Evolutionary conservation across 2,797 vertebrate genomes (phyloP), one percentile per base, ranked within the genome.

Genomic region (Scolopax bukidnonensis): DNA sequence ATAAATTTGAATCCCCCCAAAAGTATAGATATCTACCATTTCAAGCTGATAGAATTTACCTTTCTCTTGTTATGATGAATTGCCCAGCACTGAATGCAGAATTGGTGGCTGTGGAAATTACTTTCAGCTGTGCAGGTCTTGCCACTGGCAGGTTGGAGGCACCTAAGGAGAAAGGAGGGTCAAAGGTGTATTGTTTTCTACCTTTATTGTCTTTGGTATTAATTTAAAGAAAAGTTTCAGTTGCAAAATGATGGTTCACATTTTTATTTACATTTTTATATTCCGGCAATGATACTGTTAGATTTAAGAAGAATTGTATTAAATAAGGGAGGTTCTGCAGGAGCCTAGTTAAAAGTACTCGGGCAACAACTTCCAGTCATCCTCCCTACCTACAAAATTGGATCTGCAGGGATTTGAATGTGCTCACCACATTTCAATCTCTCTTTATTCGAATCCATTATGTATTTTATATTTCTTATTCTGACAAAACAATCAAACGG

Each of bases 401-500:
- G 38, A 90, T 93, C 91, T 95, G 53, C 68, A 74, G 94, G 80
- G 87, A 90, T 87, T 92, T 96, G 45, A 80, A 87, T 93, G 78
- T 47, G 23, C 57, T 91, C 32, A 30, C 78, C 0, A 24, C 41
- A 61, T 93, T 93, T 93, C 84, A 87, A 0, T 90, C 56, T 87
- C 65, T 84, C 60, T 84, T 75, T 85, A 82, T 89, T 89, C 92
- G 68, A 95, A 84, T 78, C 84, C 61, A 75, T 93, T 95, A 85
- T 94, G 90, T 91, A 64, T 94, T 94, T 95, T 75, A 57, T 85
- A 40, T 94, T 93, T 92, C 50, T 91, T 93, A 68, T 83, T 91
- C 86, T 93, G 75, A 92, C 60, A 95, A 95, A 95, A 71, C 90
- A 96, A 89, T 92, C 75, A 93, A 91, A 87, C 33, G 83, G 68